phyloP scores from a whole-genome alignment of 1,140 invertebrate genomes.

The Armadillidium nasatum region DNA sequence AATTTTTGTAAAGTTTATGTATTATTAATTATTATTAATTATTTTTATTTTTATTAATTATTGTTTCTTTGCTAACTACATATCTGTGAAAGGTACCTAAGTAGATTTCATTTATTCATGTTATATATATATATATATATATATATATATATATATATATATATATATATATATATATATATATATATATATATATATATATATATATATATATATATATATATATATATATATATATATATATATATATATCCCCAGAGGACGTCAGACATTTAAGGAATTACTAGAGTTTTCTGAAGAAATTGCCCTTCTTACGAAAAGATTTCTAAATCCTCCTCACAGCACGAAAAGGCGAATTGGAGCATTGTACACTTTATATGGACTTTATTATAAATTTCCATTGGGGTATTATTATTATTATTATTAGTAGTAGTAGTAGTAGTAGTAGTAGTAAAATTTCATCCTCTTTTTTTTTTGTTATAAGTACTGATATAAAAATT shows the following conservation, averaged over 20 bases:
- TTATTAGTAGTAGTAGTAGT: too few species aligned
- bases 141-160: slow-evolving; percentile 1
- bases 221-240: not conserved
- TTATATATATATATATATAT: not conserved
- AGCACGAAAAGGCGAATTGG: slow-evolving; percentile 32
- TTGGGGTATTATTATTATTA: slow-evolving; percentile 35
- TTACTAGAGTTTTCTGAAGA: slow-evolving; percentile 41
- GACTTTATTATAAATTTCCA: slow-evolving; percentile 40
- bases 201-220: not conserved
- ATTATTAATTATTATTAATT: too few species aligned
- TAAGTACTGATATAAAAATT: not conserved
- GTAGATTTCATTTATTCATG: too few species aligned
- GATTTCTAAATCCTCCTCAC: slow-evolving; percentile 29
- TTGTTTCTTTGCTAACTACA: too few species aligned
- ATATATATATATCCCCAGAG: not conserved
- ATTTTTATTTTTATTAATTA: too few species aligned
- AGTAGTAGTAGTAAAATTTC: too few species aligned
- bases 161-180: not conserved
- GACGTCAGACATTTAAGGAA: slow-evolving; percentile 41
- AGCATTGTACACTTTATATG: slow-evolving; percentile 38
- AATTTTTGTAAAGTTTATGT: not conserved
- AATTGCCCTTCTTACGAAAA: slow-evolving; percentile 33
- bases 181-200: not conserved
- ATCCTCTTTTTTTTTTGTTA: too few species aligned
- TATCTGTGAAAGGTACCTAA: too few species aligned